Evolutionary conservation across 2,888 invertebrate species (phyloP).

Genomic region (Lochmaea crataegi): DNA sequence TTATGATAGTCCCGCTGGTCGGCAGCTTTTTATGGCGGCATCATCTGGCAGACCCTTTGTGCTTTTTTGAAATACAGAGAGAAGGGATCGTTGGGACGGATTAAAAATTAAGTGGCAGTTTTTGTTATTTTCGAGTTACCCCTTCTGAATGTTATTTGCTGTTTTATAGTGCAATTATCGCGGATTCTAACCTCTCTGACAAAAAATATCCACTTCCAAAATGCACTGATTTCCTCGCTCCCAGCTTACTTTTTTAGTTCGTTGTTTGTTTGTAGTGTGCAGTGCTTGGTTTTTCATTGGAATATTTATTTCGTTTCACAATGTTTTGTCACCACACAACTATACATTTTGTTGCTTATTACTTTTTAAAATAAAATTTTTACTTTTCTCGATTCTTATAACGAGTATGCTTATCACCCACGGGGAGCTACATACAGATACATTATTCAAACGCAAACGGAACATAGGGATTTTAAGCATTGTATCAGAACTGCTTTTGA

Average conservation of each 20-base stretch:
- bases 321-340: no score
- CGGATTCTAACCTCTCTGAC: slow-evolving; percentile 28
- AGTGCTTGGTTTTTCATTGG: neutral
- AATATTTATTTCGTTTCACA: slow-evolving; percentile 19
- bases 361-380: no score
- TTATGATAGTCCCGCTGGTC: slow-evolving; percentile 61
- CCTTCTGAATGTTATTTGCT: slow-evolving; percentile 29
- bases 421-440: no score
- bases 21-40: slow-evolving; percentile 60
- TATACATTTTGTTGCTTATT: no score
- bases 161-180: slow-evolving; percentile 37
- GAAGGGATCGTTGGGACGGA: slow-evolving; percentile 46
- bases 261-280: slow-evolving; percentile 28
- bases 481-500: no score
- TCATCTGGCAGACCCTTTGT: slow-evolving; percentile 56
- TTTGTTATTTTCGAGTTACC: slow-evolving; percentile 51
- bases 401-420: no score
- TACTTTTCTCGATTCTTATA: no score
- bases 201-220: slow-evolving; percentile 11
- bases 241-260: slow-evolving; percentile 43
- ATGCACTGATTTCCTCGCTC: slow-evolving; percentile 31
- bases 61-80: slow-evolving; percentile 21
- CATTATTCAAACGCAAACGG: no score
- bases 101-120: slow-evolving; percentile 58
- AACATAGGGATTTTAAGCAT: no score